Base-by-base conservation (phyloP, 2,888 invertebrate genomes). In the Hypolimnas misippus region DNA sequence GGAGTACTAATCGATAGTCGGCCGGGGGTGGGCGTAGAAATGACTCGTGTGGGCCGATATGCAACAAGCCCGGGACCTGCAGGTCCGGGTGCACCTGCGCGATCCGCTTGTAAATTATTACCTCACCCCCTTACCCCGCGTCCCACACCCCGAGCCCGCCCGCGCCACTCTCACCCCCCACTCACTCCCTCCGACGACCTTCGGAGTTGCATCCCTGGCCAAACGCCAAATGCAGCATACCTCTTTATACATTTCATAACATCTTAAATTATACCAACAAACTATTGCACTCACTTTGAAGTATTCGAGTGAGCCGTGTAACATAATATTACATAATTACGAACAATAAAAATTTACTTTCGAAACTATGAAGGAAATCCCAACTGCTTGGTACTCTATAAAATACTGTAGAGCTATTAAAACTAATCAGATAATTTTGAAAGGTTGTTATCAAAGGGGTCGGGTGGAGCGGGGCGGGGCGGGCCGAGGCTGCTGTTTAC, bases 141-240 rank as follows among this genome's bases (percentile, higher is more conserved):
- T 25, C 3, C 25, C 5, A 25, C 19, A 12, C 44, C 44, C 63
- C 42, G 68, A 38, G 65, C 55, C 66, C 65, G 64, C 69, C 63
- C 61, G 66, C 66, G 63, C 60, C 66, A 31, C 58, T 62, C 69
- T 66, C 52, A 38, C 44, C 44, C 51, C 64, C 63, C 65, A 46
- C 68, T 38, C 71, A 57, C 66, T 63, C 66, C 69, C 68, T 62
- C 73, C 70, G 70, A 56, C 74, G 87, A 87, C 90, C 91, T 87
- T 88, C 84, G 67, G 52, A 72, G 75, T 72, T 88, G 89, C 90
- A 89, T 84, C 89, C 84, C 86, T 87, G 90, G 90, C 84, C 67
- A 63, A 64, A 62, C 66, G 86, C 88, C 87, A 87, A 76, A 69
- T 73, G 76, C 77, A 83, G 79, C 81, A 73, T 70, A 73, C 68